Conservation (phyloP, 1,140 invertebrate genomes). For the Ceratosolen fusciceps region DNA sequence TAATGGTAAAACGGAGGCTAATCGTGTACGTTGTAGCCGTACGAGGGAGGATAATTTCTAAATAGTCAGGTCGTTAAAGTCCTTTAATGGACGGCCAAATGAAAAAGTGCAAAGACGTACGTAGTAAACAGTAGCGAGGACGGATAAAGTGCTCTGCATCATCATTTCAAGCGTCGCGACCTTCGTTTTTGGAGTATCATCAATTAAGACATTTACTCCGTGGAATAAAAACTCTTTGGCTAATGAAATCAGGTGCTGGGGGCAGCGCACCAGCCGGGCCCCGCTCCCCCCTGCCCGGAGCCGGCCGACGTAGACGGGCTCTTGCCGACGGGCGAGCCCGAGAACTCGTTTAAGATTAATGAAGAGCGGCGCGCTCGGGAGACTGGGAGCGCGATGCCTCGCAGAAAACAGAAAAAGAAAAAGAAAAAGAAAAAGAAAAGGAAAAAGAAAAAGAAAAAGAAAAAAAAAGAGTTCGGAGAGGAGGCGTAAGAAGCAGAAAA, state of each 20-base stretch:
- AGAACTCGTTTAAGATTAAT: conserved; percentile 45
- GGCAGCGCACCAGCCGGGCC: no score
- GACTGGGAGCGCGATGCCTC: background rate
- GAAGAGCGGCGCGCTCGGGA: conserved; percentile 17
- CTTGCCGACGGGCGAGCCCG: background rate
- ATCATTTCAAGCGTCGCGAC: background rate
- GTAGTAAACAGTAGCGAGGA: background rate
- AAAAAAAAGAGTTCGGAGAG: no score
- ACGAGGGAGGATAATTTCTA: background rate
- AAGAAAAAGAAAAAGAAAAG: background rate
- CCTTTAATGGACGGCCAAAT: conserved; percentile 13
- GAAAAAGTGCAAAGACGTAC: conserved; percentile 17
- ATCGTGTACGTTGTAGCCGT: background rate
- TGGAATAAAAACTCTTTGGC: conserved; percentile 40
- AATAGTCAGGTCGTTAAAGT: background rate
- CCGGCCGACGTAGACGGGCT: no score
- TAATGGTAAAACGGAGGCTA: background rate
- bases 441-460: background rate
- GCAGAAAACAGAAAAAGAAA: conserved; percentile 4
- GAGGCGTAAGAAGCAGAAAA: background rate
- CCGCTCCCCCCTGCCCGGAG: no score
- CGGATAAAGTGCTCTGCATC: conserved; percentile 2
- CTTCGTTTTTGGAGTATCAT: conserved; percentile 41
- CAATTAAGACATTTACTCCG: conserved; percentile 45
- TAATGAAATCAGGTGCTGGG: conserved; percentile 46